These are phyloP conservation scores for Myiothlypis coronata DNA, from an alignment of 2,797 vertebrate genomes.

Conservation along the genomic window DNA sequence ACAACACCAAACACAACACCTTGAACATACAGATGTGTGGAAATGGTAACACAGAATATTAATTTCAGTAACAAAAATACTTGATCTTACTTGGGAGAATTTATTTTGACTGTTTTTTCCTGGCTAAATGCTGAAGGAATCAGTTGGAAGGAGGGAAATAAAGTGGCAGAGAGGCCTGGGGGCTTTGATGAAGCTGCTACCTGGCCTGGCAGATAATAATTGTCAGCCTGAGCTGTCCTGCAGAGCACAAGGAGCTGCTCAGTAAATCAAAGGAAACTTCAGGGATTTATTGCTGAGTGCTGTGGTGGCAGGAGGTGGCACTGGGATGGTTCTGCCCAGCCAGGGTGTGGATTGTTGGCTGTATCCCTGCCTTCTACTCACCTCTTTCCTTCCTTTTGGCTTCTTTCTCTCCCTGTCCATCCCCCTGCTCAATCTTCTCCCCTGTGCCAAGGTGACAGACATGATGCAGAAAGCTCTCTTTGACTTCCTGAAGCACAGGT, in stretches of 20 bases:
- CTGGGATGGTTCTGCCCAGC: background rate
- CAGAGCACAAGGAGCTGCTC: background rate
- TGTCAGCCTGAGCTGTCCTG: background rate
- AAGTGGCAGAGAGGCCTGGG: background rate
- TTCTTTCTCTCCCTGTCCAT: constrained; percentile 61
- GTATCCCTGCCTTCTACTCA: constrained; percentile 25
- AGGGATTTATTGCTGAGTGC: background rate
- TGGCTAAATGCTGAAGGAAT: background rate
- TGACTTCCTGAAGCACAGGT: constrained; percentile 99
- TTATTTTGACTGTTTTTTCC: background rate
- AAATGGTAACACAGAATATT: background rate
- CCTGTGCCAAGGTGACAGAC: constrained; percentile 90
- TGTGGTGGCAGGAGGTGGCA: background rate
- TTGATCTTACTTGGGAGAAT: background rate
- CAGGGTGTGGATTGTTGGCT: background rate
- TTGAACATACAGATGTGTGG: background rate
- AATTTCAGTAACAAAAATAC: background rate
- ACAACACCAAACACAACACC: background rate
- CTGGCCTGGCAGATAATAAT: background rate
- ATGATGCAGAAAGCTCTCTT: constrained; percentile 99
- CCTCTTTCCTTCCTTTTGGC: constrained; percentile 61
- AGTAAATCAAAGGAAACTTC: background rate
- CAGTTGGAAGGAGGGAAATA: background rate
- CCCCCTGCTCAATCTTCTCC: constrained; percentile 59
- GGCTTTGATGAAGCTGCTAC: background rate